A percentile compares a stretch with the other conserved stretches of the same genome.
Evolutionary conservation across 2,113 vertebrate genomes (phyloP).

Genomic region (Rhinoderma darwinii): DNA sequence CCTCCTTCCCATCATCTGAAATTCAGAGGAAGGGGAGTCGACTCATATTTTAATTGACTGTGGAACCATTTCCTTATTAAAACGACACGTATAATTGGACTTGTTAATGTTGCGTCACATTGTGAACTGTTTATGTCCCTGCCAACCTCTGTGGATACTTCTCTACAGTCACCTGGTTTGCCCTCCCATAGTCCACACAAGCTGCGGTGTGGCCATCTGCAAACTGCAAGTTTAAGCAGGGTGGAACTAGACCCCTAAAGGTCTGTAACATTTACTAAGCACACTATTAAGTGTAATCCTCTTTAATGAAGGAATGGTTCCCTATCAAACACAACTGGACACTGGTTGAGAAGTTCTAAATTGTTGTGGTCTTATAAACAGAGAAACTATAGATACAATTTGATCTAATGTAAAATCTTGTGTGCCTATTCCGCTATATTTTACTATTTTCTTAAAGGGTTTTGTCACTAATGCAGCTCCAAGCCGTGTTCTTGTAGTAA

Average conservation of each 20-base stretch:
- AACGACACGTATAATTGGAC: background rate
- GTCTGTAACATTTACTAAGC: background rate
- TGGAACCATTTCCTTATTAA: no score
- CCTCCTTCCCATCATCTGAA: background rate
- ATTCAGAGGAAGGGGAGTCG: background rate
- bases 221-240: background rate
- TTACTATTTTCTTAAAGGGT: background rate
- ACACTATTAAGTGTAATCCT: background rate
- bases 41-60: no score
- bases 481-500: background rate
- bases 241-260: background rate
- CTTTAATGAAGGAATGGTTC: background rate
- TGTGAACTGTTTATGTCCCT: background rate
- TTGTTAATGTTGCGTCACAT: background rate
- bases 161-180: background rate
- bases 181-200: background rate
- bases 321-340: background rate
- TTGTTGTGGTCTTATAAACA: no score
- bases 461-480: background rate
- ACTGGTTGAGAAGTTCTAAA: background rate
- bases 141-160: background rate
- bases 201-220: background rate
- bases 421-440: background rate
- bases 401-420: background rate
- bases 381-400: background rate